Evolutionary conservation across 2,888 invertebrate genomes (phyloP).

Genomic region (Dolichomitus sp.): DNA sequence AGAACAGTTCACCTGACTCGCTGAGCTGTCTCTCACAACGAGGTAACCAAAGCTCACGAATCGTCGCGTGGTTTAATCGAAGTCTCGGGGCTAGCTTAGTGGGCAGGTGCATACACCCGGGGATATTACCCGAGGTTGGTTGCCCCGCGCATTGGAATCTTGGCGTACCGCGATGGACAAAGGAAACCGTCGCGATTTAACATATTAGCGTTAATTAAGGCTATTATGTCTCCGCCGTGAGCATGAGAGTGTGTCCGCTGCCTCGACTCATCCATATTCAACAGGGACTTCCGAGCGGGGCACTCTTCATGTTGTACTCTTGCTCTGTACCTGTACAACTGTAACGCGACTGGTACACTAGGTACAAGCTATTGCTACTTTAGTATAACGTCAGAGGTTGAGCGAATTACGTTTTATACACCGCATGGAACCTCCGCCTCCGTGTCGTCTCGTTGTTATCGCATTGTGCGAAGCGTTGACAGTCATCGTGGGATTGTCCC

Average conservation of each 20-base stretch:
- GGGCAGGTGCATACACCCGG: constrained; percentile 49
- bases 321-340: constrained; percentile 22
- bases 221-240: constrained; percentile 85
- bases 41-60: constrained; percentile 50
- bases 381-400: not conserved
- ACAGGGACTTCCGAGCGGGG: constrained; percentile 67
- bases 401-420: constrained; percentile 35
- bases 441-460: constrained; percentile 50
- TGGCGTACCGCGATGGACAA: constrained; percentile 78
- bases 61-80: constrained; percentile 67
- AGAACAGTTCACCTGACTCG: constrained; percentile 31
- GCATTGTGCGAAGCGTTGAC: constrained; percentile 67
- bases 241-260: constrained; percentile 85
- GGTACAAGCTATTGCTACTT: constrained; percentile 19
- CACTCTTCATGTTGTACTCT: constrained; percentile 18
- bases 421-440: constrained; percentile 3
- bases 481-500: constrained; percentile 80
- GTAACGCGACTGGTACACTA: constrained; percentile 16
- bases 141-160: constrained; percentile 66
- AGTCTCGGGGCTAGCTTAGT: constrained; percentile 44
- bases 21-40: constrained; percentile 27
- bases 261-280: constrained; percentile 85
- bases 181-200: constrained; percentile 85
- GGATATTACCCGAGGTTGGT: constrained; percentile 18
- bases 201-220: constrained; percentile 86